Evolutionary conservation across 30 jellyfish, hydroid and myxozoan species (phyloP), one percentile per base, ranked within the genome.

Genomic region (Sanderia malayensis): DNA sequence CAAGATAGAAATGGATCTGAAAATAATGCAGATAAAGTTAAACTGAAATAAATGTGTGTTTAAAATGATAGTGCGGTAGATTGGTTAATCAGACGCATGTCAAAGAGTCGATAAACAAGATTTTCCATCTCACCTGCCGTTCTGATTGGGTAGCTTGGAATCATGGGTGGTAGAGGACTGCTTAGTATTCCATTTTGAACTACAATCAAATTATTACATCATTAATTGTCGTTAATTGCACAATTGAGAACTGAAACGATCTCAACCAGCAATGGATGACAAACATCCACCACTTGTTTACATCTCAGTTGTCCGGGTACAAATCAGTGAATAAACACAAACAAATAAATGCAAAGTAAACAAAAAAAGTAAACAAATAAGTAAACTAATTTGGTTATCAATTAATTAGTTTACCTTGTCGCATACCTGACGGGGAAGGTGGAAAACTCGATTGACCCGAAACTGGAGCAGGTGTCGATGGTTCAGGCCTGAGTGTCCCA

Each of bases 41-140:
- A 37, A 32, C 61, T 46, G 27, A 32, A 7, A 32, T 49, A 46
- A 24, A 1, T 24, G 1, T 27, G n/a, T 4, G 52, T 33, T 30
- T 32, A 63, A 9, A 18, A 66, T 34, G 17, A n/a, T 58, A 66
- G 8, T 66, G 20, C n/a, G n/a, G n/a, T 52, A 58, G 71, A 58
- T 10, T 29, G 85, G 31, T 60, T 60, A 67, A 70, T 37, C 44
- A 87, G 10, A 45, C 61, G 74, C 79, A 84, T 28, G 70, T 84
- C 95, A 69, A 81, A 83, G 31, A 90, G 77, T 49, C 76, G 94
- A 78, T 23, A 87, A 52, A 88, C 58, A 59, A 84, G 86, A 67
- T 71, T 52, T 63, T 93, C 99, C 44, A 79, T 87, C 99, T 93
- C 99, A 93, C 99, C 99, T 93, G 99, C 83, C 19, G 95, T 93